Conservation (phyloP, 2,797 vertebrate genomes). For the Amblyraja radiata region DNA sequence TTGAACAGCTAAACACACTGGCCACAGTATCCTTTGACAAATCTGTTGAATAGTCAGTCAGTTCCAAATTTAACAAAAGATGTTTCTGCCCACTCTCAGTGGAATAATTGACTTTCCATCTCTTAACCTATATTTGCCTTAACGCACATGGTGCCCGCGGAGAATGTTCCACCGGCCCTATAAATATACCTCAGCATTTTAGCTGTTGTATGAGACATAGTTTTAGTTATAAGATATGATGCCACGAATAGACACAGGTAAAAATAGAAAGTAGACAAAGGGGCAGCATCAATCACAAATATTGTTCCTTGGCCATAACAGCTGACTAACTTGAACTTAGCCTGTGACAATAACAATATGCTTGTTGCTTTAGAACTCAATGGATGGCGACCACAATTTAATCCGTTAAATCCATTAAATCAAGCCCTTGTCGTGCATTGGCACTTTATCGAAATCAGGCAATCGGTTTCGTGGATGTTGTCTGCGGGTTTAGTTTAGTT, state of each 20-base stretch:
- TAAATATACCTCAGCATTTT: constrained; percentile 19
- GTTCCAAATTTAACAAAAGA: constrained; percentile 18
- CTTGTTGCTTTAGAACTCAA: not conserved
- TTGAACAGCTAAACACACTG: not conserved
- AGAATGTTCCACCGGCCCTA: constrained; percentile 18
- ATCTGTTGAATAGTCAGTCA: not conserved
- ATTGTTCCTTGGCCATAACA: not conserved
- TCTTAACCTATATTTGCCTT: constrained; percentile 31
- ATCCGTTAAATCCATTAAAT: too few species aligned
- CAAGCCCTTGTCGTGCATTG: too few species aligned
- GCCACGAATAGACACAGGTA: constrained; percentile 4
- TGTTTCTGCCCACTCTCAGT: not conserved
- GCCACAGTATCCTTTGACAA: constrained; percentile 1
- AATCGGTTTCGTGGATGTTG: not conserved
- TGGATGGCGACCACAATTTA: not conserved
- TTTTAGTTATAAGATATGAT: constrained; percentile 29
- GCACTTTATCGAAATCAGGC: not conserved
- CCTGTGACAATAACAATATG: not conserved
- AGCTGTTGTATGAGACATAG: constrained; percentile 22
- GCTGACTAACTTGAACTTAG: not conserved
- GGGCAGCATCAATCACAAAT: constrained; percentile 19
- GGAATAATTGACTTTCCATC: constrained; percentile 35
- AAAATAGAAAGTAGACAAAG: constrained; percentile 28
- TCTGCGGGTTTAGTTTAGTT: too few species aligned
- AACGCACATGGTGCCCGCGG: not conserved